phyloP scores from a whole-genome alignment of 2,797 vertebrate genomes.

The Lacerta bilineata region DNA sequence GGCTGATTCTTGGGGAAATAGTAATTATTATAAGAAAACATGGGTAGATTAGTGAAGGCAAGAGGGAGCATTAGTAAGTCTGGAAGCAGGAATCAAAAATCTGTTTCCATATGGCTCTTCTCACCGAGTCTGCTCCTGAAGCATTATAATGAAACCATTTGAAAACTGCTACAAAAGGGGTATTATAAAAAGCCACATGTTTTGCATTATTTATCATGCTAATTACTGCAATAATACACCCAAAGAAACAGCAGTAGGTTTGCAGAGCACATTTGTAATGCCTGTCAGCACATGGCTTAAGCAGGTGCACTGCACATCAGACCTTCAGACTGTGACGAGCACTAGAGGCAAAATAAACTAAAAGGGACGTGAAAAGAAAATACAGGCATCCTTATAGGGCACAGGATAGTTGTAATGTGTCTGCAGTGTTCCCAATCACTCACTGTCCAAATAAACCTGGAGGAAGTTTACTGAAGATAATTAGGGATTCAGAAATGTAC shows the following conservation, averaged over 20 bases:
- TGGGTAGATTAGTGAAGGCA: neutral
- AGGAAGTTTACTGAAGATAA: neutral
- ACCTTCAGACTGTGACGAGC: neutral
- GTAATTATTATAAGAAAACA: neutral
- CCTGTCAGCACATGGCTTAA: neutral
- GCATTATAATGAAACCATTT: neutral
- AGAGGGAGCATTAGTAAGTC: neutral
- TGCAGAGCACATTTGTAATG: neutral
- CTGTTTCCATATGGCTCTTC: neutral
- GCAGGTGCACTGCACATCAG: neutral
- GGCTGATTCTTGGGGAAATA: neutral
- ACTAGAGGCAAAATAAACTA: neutral
- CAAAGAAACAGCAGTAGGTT: slow-evolving; percentile 1
- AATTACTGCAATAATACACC: neutral
- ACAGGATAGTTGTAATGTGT: neutral
- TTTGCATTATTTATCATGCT: slow-evolving; percentile 10
- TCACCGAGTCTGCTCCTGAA: neutral
- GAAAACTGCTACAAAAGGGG: neutral
- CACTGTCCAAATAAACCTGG: neutral
- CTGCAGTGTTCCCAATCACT: neutral
- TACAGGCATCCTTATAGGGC: neutral
- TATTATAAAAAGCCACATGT: neutral
- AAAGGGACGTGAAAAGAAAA: neutral
- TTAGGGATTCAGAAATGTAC: neutral
- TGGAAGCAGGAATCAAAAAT: neutral